Evolutionary conservation across 2,797 vertebrate genomes (phyloP), one percentile per base, ranked within the genome.

Genomic region (Thaleichthys pacificus): DNA sequence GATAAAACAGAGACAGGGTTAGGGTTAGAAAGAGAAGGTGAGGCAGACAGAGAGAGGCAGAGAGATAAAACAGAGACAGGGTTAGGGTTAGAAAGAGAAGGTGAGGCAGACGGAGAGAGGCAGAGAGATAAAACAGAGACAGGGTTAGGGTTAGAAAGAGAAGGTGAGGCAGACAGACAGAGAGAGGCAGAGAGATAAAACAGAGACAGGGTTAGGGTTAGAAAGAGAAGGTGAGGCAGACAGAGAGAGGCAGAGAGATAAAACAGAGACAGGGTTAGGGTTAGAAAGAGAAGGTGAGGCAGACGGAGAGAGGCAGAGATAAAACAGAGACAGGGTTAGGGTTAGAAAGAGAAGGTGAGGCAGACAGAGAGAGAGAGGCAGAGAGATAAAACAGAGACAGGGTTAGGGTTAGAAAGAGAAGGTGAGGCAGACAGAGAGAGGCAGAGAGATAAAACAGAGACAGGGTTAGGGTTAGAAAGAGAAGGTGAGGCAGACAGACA

Each of bases 181-280:
- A 62, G 68, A 73, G 70, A 63, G 38, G 38, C 38, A 42, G 38
- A 9, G 38, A 35, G 32, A 35, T 35, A 35, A 32, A 32, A 32
- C 32, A 32, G 32, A 32, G 32, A 32, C 4, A 77, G 75, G 79
- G 68, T 73, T 72, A 42, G 6, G 60, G 21, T 22, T 56, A 15
- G 74, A 62, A 68, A 63, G 76, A 76, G 69, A 81, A 80, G 74
- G 81, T 74, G 60, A 24, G 21, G 24, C 9, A 56, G 75, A 82
- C 12, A 75, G 66, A 62, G 68, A 73, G 70, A 63, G 38, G 38
- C 38, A 42, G 38, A 9, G 38, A 35, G 32, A 35, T 35, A 35
- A 32, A 32, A 32, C 32, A 32, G 32, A 32, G 32, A 32, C 4
- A 77, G 75, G 79, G 68, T 73, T 72, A 42, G 6, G 60, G 21